Percentiles rank a stretch among this genome's conserved stretches.
Evolutionary conservation across 2,888 invertebrate species (phyloP).

Genomic region (Scotopteryx bipunctaria): DNA sequence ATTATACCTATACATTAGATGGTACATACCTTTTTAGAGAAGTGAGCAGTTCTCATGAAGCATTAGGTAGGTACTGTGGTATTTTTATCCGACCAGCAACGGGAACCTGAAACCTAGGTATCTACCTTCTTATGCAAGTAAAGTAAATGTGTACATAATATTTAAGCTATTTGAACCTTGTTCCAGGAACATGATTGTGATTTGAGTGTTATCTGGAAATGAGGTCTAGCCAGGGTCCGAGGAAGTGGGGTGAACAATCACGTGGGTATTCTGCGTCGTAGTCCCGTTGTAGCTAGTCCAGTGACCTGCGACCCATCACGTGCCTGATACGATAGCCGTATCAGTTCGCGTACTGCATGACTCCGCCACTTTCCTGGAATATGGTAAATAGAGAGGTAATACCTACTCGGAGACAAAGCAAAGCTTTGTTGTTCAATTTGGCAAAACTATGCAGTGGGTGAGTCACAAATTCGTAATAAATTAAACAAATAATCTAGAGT

Average conservation of each 20-base stretch:
- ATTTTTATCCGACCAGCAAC: too few species aligned
- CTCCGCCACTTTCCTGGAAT: neutral
- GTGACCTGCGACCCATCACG: slow-evolving; percentile 21
- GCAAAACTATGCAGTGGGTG: too few species aligned
- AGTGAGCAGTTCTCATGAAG: too few species aligned
- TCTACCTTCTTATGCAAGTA: neutral
- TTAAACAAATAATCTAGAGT: too few species aligned
- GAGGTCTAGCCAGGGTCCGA: neutral
- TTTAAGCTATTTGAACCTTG: neutral
- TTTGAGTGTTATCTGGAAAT: neutral
- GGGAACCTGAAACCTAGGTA: too few species aligned
- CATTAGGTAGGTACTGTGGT: too few species aligned
- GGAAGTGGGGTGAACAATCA: too few species aligned
- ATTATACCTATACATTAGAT: too few species aligned
- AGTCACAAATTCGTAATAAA: too few species aligned
- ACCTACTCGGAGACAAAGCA: neutral
- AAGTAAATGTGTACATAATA: too few species aligned
- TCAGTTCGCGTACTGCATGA: neutral
- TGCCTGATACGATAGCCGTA: slow-evolving; percentile 7
- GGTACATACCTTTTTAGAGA: too few species aligned
- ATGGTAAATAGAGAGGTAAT: neutral
- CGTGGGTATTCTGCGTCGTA: neutral
- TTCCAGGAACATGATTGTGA: neutral
- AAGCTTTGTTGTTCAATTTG: too few species aligned
- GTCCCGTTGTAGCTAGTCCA: neutral